Evolutionary conservation across 1,140 invertebrate genomes (phyloP).

Genomic region (Micrasema longulum): DNA sequence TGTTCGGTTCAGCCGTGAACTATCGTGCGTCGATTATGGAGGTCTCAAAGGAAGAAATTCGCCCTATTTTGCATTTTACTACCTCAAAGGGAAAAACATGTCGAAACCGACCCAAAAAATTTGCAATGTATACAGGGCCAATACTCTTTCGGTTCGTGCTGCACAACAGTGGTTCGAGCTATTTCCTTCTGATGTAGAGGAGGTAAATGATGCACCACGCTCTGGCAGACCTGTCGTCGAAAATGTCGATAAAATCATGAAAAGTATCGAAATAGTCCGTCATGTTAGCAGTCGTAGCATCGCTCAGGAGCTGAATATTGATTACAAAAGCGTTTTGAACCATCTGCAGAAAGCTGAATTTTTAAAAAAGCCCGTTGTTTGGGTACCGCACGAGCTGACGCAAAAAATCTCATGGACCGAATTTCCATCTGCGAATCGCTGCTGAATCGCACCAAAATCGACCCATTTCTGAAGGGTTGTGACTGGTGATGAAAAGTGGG

Average conservation of each 20-base stretch:
- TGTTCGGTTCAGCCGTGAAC: too few relatives aligned
- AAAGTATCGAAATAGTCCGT: conserved; percentile 13
- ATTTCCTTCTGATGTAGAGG: conserved; percentile 1
- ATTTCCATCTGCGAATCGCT: conserved; percentile 30
- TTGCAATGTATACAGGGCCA: background rate
- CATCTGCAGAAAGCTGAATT: too few relatives aligned
- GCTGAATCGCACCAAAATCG: conserved; percentile 29
- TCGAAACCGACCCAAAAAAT: too few relatives aligned
- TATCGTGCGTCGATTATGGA: too few relatives aligned
- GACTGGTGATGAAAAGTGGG: too few relatives aligned
- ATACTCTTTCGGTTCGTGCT: conserved; percentile 1
- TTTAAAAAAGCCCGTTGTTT: too few relatives aligned
- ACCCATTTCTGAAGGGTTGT: conserved; percentile 32
- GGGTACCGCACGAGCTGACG: conserved; percentile 16
- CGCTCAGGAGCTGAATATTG: conserved; percentile 10
- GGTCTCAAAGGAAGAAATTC: too few relatives aligned
- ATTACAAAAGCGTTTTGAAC: too few relatives aligned
- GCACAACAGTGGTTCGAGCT: background rate
- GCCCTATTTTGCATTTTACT: too few relatives aligned
- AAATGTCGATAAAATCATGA: conserved; percentile 20
- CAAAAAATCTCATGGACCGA: conserved; percentile 21
- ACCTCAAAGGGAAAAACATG: too few relatives aligned
- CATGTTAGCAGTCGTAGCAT: conserved; percentile 25
- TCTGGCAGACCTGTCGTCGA: conserved; percentile 17
- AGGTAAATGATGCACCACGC: conserved; percentile 16